Evolutionary conservation across 2,113 vertebrate genomes (phyloP).

Genomic region (Ondatra zibethicus): DNA sequence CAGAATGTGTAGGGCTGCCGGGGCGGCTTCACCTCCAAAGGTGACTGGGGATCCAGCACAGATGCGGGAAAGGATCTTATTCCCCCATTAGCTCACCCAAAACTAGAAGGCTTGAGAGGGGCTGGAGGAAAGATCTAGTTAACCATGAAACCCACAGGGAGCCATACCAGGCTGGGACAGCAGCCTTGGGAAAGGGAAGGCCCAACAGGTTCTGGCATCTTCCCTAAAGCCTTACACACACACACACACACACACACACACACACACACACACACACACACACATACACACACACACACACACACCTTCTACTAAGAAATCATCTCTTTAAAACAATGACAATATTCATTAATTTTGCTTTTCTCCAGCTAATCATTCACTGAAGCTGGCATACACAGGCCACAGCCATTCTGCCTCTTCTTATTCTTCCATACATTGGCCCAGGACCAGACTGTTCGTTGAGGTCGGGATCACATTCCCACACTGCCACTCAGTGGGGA

Average conservation of each 20-base stretch:
- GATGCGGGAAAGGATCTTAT: neutral
- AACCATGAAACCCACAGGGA: neutral
- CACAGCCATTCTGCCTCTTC: neutral
- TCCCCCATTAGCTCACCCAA: neutral
- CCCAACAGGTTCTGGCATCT: neutral
- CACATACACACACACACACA: no score
- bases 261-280: accelerated
- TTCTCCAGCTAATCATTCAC: neutral
- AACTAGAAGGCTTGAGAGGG: neutral
- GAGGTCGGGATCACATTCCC: neutral
- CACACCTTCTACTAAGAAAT: neutral
- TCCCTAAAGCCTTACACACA: accelerated
- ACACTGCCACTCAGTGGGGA: neutral
- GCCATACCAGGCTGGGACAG: neutral
- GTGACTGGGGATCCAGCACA: neutral
- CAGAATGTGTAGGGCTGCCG: neutral
- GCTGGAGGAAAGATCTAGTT: neutral
- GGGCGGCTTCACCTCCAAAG: neutral
- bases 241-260: accelerated
- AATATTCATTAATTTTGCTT: neutral
- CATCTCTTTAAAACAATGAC: neutral
- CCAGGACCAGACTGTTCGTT: neutral
- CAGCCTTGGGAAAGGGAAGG: neutral
- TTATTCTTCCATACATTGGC: neutral
- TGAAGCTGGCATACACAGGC: neutral